phyloP scores from a whole-genome alignment of 1,140 invertebrate genomes.

The Monomorium pharaonis region DNA sequence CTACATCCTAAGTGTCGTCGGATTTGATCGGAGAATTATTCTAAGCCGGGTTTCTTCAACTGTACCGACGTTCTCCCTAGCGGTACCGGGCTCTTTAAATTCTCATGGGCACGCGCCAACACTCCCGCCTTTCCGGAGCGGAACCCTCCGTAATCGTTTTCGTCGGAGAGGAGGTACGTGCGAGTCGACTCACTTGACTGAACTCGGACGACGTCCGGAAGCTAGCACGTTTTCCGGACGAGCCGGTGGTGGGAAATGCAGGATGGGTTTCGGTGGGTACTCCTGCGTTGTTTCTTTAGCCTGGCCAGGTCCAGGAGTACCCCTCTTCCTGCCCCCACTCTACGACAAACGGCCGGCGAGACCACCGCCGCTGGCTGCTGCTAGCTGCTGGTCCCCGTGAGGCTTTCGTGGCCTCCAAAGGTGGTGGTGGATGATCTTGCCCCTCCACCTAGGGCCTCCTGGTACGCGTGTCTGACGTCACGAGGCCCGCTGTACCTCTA shows the following conservation, averaged over 20 bases:
- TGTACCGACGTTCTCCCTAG: not conserved
- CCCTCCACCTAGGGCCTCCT: constrained; percentile 58
- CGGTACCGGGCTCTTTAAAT: constrained; percentile 33
- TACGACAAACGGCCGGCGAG: constrained; percentile 63
- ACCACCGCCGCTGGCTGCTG: constrained; percentile 67
- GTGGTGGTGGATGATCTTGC: constrained; percentile 69
- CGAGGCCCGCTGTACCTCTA: constrained; percentile 71
- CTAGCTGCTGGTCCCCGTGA: constrained; percentile 68
- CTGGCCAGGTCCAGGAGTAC: constrained; percentile 69
- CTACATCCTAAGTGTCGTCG: not conserved
- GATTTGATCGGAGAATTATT: not conserved
- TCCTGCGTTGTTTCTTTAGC: constrained; percentile 67
- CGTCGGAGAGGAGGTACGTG: constrained; percentile 29
- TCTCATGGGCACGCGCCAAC: constrained; percentile 44
- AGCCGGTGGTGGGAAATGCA: constrained; percentile 81
- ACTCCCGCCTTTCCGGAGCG: constrained; percentile 29
- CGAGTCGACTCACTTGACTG: constrained; percentile 70
- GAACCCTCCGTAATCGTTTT: constrained; percentile 23
- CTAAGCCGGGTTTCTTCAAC: not conserved
- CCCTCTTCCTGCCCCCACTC: constrained; percentile 74
- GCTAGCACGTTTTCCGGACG: constrained; percentile 79
- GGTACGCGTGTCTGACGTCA: constrained; percentile 76
- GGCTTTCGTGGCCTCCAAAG: constrained; percentile 66
- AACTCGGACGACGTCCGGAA: constrained; percentile 70
- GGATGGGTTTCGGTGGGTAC: constrained; percentile 72